These are phyloP conservation scores for Rattus rattus DNA, from an alignment of 2,113 vertebrate genomes.

Conservation along the genomic window DNA sequence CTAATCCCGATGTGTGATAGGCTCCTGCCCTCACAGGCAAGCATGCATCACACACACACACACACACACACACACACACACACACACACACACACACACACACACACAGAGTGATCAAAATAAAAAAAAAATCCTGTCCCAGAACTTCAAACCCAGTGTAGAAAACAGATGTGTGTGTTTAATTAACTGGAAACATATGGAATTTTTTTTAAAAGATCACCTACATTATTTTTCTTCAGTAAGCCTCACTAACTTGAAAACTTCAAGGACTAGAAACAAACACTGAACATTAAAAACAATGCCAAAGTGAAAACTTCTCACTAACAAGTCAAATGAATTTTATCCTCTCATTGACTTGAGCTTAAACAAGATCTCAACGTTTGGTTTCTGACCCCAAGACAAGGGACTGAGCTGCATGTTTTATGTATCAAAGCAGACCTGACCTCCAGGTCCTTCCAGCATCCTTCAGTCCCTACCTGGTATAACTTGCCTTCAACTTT, in stretches of 20 bases:
- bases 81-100: background rate
- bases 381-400: too few relatives aligned
- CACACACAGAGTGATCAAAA: background rate
- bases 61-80: background rate
- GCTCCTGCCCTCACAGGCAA: background rate
- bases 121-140: background rate
- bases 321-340: slow-evolving; percentile 32
- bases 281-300: slow-evolving; percentile 41
- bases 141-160: background rate
- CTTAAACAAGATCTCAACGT: background rate
- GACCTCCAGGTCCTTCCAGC: too few relatives aligned
- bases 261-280: slow-evolving; percentile 10
- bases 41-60: background rate
- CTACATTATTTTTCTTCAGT: slow-evolving; percentile 47
- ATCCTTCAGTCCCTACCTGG: too few relatives aligned
- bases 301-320: slow-evolving; percentile 5
- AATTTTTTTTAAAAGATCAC: slow-evolving; percentile 9
- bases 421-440: too few relatives aligned
- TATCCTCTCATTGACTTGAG: background rate
- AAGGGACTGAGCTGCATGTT: too few relatives aligned
- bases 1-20: background rate
- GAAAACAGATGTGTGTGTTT: slow-evolving; percentile 2
- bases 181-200: background rate
- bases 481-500: too few relatives aligned
- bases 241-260: slow-evolving; percentile 18